These are phyloP conservation scores for Siniperca obscura DNA, from an alignment of 2,797 vertebrate species.

Conservation along the genomic window DNA sequence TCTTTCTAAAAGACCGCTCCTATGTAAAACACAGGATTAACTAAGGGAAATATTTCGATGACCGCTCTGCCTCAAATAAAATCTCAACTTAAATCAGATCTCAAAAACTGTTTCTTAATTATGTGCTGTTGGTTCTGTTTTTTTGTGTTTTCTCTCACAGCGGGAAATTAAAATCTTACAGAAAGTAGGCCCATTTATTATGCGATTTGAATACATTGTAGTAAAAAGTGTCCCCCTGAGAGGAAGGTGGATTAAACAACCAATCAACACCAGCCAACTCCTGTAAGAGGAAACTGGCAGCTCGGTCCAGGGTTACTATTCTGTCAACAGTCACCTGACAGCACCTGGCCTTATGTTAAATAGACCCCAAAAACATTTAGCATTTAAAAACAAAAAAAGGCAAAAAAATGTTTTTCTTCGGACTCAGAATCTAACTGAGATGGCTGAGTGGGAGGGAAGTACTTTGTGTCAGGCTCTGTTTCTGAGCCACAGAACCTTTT, in stretches of 20 bases:
- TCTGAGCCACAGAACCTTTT: conserved; percentile 13
- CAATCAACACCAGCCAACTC: neutral
- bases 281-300: conserved; percentile 2
- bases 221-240: neutral
- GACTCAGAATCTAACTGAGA: neutral
- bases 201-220: neutral
- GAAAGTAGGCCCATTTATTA: neutral
- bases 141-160: neutral
- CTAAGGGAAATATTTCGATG: neutral
- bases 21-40: conserved; percentile 8
- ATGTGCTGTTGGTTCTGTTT: conserved; percentile 18
- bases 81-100: neutral
- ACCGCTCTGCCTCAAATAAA: neutral
- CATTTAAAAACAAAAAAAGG: conserved; percentile 45
- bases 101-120: neutral
- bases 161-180: neutral
- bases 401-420: neutral
- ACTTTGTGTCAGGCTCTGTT: conserved; percentile 7
- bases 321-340: conserved; percentile 16
- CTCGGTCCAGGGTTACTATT: neutral
- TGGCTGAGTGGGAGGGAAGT: conserved; percentile 17
- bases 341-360: conserved; percentile 10
- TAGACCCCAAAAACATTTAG: conserved; percentile 5
- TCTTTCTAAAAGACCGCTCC: conserved; percentile 4
- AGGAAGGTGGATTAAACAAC: conserved; percentile 11